Conservation (phyloP, 2,113 vertebrate species). For the Mormyrus lacerda region DNA sequence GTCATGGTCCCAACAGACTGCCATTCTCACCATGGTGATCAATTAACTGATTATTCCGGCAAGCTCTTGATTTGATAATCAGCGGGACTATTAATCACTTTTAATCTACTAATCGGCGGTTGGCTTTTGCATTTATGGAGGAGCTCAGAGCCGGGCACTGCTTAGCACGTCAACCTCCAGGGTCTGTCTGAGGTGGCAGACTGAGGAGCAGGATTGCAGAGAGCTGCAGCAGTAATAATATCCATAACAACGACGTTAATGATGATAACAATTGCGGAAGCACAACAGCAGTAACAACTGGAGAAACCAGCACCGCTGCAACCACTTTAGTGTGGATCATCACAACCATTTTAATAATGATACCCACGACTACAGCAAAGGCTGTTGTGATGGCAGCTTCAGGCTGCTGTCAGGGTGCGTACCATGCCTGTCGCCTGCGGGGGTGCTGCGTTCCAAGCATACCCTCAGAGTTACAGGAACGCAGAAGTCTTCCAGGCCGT, state of each 20-base stretch:
- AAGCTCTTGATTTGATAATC: conserved; percentile 52
- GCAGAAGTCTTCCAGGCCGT: neutral
- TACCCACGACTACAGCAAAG: neutral
- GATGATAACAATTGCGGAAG: neutral
- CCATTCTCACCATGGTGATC: conserved; percentile 39
- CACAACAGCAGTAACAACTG: neutral
- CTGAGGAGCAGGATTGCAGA: neutral
- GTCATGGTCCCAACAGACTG: conserved; percentile 18
- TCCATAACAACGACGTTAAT: neutral
- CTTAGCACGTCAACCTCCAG: conserved; percentile 18
- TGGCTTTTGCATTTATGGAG: conserved; percentile 33
- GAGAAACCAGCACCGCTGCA: neutral
- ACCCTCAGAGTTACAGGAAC: neutral
- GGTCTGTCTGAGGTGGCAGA: conserved; percentile 26
- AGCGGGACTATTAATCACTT: conserved; percentile 57
- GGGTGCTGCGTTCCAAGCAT: neutral
- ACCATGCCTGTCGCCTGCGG: no score
- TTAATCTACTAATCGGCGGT: conserved; percentile 52
- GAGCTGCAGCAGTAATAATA: neutral
- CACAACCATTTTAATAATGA: neutral
- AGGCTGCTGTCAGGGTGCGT: neutral
- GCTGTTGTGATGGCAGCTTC: neutral
- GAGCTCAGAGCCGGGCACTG: conserved; percentile 29
- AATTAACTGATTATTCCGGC: conserved; percentile 60
- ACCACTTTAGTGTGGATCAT: neutral